Conservation (phyloP, 2,888 invertebrate species). For the Neocrepidodera transversa region DNA sequence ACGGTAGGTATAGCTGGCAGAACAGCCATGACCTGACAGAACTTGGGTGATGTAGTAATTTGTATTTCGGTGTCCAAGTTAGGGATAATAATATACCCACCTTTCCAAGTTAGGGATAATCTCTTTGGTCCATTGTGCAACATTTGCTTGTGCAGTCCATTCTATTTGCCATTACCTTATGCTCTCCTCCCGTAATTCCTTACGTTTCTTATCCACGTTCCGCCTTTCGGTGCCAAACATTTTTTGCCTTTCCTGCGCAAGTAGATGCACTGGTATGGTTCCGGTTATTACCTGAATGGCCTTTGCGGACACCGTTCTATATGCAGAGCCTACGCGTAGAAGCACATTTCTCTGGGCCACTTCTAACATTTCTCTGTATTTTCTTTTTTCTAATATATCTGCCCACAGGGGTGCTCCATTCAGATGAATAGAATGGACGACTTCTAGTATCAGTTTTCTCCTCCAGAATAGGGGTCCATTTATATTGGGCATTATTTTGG, state of each 20-base stretch:
- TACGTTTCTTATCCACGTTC: neutral
- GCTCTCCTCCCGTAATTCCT: neutral
- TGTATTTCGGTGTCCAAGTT: conserved; percentile 6
- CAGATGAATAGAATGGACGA: conserved; percentile 26
- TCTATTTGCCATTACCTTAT: conserved; percentile 4
- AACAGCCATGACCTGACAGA: conserved; percentile 26
- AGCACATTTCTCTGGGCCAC: conserved; percentile 22
- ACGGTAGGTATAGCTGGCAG: conserved; percentile 4
- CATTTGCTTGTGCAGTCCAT: neutral
- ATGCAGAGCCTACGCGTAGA: conserved; percentile 22
- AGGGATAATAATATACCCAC: conserved; percentile 19
- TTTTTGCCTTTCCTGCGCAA: neutral
- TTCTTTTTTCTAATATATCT: conserved; percentile 2
- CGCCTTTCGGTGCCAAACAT: neutral
- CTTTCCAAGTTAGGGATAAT: conserved; percentile 18
- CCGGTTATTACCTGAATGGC: conserved; percentile 24
- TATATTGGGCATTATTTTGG: neutral
- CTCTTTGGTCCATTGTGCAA: conserved; percentile 11
- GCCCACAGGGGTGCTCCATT: conserved; percentile 36
- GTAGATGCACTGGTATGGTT: conserved; percentile 20
- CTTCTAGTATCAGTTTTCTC: neutral
- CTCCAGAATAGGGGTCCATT: neutral
- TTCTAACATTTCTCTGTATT: conserved; percentile 19
- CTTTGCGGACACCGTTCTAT: conserved; percentile 30
- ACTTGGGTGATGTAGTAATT: conserved; percentile 26